These are phyloP conservation scores for Callipepla californica DNA, from an alignment of 2,113 vertebrate genomes.

Conservation along the genomic window DNA sequence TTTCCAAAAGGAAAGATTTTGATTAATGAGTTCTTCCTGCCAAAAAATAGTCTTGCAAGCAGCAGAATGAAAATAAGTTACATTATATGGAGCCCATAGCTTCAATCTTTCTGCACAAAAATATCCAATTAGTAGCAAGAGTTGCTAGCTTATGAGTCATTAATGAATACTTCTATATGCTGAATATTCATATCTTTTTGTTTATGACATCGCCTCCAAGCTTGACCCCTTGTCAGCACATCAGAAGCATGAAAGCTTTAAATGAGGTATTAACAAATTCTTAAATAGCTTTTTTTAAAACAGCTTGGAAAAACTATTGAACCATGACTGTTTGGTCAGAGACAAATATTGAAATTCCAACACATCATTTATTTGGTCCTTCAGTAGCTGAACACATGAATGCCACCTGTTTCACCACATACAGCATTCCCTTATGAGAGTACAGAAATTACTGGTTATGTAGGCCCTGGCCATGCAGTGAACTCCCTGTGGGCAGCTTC, in stretches of 20 bases:
- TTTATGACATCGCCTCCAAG: slow-evolving; percentile 58
- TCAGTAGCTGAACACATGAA: neutral
- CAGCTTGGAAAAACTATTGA: slow-evolving; percentile 27
- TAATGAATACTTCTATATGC: slow-evolving; percentile 62
- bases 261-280: slow-evolving; percentile 44
- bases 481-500: neutral
- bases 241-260: slow-evolving; percentile 61
- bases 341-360: neutral
- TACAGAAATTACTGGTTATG: neutral
- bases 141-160: slow-evolving; percentile 56
- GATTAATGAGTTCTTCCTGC: slow-evolving; percentile 55
- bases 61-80: slow-evolving; percentile 42
- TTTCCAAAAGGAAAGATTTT: slow-evolving; percentile 53
- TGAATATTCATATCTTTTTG: slow-evolving; percentile 64
- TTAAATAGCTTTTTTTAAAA: slow-evolving; percentile 60
- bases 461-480: fast-evolving
- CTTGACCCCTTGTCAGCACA: slow-evolving; percentile 63
- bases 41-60: slow-evolving; percentile 9
- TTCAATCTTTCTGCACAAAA: slow-evolving; percentile 43
- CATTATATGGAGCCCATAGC: slow-evolving; percentile 25
- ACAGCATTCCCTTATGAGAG: neutral
- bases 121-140: slow-evolving; percentile 58
- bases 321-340: slow-evolving; percentile 23
- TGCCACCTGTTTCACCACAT: neutral
- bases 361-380: neutral